These are phyloP conservation scores for Euclidia mi DNA, from an alignment of 2,888 invertebrate species.

Conservation along the genomic window DNA sequence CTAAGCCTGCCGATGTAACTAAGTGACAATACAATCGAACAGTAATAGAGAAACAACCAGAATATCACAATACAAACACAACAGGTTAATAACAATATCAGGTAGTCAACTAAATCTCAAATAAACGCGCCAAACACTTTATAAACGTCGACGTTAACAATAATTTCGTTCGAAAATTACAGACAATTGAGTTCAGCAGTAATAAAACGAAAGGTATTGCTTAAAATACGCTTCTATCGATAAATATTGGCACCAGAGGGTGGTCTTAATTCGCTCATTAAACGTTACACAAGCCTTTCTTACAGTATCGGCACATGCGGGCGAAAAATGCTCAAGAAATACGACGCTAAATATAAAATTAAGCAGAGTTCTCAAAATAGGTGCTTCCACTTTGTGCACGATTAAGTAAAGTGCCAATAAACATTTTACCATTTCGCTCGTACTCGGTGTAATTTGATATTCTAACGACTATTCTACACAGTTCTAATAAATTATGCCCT, in stretches of 20 bases:
- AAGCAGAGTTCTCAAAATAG: constrained; percentile 39
- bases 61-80: too few species aligned
- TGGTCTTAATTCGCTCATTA: constrained; percentile 8
- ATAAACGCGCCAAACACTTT: not conserved
- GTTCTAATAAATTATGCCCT: constrained; percentile 42
- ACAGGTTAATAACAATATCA: too few species aligned
- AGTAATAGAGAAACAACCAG: too few species aligned
- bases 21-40: too few species aligned
- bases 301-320: constrained; percentile 1
- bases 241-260: constrained; percentile 5
- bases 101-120: too few species aligned
- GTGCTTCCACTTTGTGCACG: constrained; percentile 50
- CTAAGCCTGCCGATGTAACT: not conserved
- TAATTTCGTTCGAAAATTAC: not conserved
- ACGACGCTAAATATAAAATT: constrained; percentile 44
- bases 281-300: not conserved
- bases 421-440: constrained; percentile 44
- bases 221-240: not conserved
- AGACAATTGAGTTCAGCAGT: not conserved
- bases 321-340: constrained; percentile 27
- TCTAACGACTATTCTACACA: constrained; percentile 40
- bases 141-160: not conserved
- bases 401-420: constrained; percentile 57
- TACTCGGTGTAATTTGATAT: constrained; percentile 47
- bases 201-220: too few species aligned